Evolutionary conservation across 2,113 vertebrate species (phyloP), one percentile per base, ranked within the genome.

Genomic region (Scatophagus argus): DNA sequence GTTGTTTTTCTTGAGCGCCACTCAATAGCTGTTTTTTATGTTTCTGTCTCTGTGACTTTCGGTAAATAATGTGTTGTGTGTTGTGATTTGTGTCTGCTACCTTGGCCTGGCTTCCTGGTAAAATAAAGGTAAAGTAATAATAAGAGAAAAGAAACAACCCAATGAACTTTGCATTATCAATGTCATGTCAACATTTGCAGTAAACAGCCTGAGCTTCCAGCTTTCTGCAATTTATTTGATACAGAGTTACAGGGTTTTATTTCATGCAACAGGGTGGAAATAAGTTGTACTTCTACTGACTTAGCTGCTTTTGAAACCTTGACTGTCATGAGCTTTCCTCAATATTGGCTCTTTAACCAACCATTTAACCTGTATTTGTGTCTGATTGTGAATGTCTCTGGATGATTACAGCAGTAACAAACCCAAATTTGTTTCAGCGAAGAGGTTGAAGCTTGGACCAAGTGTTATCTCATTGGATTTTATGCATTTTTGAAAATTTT

Each of bases 291-390:
- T 56, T 58, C 0, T 49, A 60, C 38, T 0, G 34, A 68, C 73
- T 78, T 21, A n/a, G n/a, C 16, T 43, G 39, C 27, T 54, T 71
- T 67, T 64, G 52, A 19, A 51, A 66, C 4, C 12, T 54, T 10
- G 11, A 39, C 8, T 29, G 27, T 34, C 25, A 55, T 73, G 17
- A 27, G 8, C 4, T 56, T 29, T 39, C 13, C 13, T 74, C 38
- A 55, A 29, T 25, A 74, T 16, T 34, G 38, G 34, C 25, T 68
- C 61, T 65, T 72, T 70, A 60, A 74, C 64, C 5, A 7, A 74
- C 62, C 38, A 58, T 71, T 75, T 71, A 55, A 55, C 70, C 47
- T 6, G 44, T 44, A 75, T 71, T 55, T 51, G 23, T 63, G 79
- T 58, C 43, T 72, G 23, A 61, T n/a, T n/a, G 32, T 39, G 58